These are phyloP conservation scores for Chaetorhynchus papuensis DNA, from an alignment of 2,113 vertebrate species.

Conservation along the genomic window DNA sequence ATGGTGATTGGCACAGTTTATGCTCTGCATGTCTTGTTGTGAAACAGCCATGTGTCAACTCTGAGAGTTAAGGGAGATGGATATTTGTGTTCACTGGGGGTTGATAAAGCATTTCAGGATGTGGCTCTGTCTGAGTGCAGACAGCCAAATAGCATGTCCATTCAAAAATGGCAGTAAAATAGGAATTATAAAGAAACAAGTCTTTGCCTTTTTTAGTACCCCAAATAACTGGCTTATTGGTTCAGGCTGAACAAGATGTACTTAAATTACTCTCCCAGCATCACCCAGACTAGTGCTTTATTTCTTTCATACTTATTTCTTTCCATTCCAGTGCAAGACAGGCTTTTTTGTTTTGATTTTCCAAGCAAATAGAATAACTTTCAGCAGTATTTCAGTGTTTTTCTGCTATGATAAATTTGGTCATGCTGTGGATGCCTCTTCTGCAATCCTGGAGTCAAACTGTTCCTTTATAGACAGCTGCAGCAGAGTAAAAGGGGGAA, in stretches of 20 bases:
- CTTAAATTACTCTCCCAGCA: background rate
- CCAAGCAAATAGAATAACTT: background rate
- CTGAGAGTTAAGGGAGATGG: background rate
- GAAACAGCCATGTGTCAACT: rapidly evolving
- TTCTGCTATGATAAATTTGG: background rate
- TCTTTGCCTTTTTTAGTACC: background rate
- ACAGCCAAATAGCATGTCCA: background rate
- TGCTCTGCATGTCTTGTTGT: background rate
- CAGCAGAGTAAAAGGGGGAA: background rate
- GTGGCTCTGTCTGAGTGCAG: background rate
- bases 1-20: background rate
- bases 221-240: background rate
- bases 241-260: background rate
- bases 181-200: background rate
- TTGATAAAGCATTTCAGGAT: background rate
- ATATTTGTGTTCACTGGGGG: background rate
- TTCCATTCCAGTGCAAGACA: background rate
- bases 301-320: background rate
- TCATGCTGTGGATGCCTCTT: conserved; percentile 1
- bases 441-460: background rate
- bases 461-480: background rate
- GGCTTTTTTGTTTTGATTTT: background rate
- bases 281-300: background rate
- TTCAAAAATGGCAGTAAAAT: background rate
- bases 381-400: background rate